Evolutionary conservation across 2,797 vertebrate genomes (phyloP).

Genomic region (Arrhamphus sclerolepis): DNA sequence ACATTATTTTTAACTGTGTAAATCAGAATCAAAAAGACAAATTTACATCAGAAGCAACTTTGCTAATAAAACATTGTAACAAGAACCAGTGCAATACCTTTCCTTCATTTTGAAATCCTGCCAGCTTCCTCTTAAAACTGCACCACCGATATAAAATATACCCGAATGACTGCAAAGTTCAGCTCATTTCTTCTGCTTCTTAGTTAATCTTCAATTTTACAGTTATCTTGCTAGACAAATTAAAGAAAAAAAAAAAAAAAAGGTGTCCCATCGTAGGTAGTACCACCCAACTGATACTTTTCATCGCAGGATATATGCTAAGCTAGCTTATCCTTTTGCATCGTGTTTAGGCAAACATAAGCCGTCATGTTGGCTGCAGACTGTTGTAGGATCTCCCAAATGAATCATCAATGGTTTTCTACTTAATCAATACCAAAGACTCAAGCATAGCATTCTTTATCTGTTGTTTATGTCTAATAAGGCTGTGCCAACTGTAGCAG

Average conservation of each 20-base stretch:
- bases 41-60: slow-evolving; percentile 62
- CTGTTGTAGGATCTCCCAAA: too few species aligned
- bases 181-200: slow-evolving; percentile 34
- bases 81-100: slow-evolving; percentile 74
- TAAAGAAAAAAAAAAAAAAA: too few species aligned
- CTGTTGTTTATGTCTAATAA: too few species aligned
- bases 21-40: slow-evolving; percentile 52
- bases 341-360: too few species aligned
- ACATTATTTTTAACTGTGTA: slow-evolving; percentile 63
- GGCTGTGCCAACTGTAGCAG: background rate
- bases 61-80: slow-evolving; percentile 42
- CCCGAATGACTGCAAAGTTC: slow-evolving; percentile 26
- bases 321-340: too few species aligned
- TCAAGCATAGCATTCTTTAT: too few species aligned
- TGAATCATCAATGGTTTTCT: too few species aligned
- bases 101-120: slow-evolving; percentile 56
- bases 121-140: slow-evolving; percentile 30
- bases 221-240: slow-evolving; percentile 33
- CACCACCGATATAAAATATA: slow-evolving; percentile 32
- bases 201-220: slow-evolving; percentile 56
- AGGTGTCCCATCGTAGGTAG: background rate
- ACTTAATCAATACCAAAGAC: too few species aligned
- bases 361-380: too few species aligned
- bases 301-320: too few species aligned
- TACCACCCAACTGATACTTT: background rate